Evolutionary conservation across 2,888 invertebrate genomes (phyloP).

Genomic region (Dioctria linearis): DNA sequence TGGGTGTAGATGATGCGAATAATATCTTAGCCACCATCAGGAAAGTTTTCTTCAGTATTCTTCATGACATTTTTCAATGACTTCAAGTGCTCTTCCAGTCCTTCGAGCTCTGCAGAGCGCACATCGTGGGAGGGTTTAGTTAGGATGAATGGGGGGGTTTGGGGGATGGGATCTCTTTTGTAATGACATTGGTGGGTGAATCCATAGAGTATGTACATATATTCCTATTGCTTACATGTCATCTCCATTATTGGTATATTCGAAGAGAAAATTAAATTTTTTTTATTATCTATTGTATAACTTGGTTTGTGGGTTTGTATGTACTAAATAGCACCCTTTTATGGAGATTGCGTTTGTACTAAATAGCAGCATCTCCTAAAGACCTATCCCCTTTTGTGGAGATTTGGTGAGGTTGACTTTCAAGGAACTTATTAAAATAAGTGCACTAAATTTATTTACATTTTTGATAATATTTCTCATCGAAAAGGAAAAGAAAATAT

Average conservation of each 20-base stretch:
- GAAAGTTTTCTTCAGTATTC: background rate
- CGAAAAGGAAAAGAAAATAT: too few relatives aligned
- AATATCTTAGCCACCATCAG: constrained; percentile 14
- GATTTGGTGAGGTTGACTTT: too few relatives aligned
- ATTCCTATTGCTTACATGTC: background rate
- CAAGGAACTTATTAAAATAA: too few relatives aligned
- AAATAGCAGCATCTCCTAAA: too few relatives aligned
- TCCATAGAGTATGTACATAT: too few relatives aligned
- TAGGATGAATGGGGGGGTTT: background rate
- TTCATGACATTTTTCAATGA: background rate
- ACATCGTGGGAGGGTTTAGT: too few relatives aligned
- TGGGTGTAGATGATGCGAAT: background rate
- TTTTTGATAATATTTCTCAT: too few relatives aligned
- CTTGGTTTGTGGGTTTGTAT: background rate
- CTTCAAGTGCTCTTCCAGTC: constrained; percentile 13
- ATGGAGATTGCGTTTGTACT: too few relatives aligned
- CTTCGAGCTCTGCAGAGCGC: background rate
- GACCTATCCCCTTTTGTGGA: too few relatives aligned
- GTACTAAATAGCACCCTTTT: too few relatives aligned
- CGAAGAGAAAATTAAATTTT: background rate
- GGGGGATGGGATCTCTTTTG: background rate
- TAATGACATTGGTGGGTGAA: background rate
- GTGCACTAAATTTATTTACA: too few relatives aligned
- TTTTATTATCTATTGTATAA: background rate
- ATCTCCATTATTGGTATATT: constrained; percentile 4